Evolutionary conservation across 2,113 vertebrate species (phyloP).

Genomic region (Periophthalmodon schlosseri): DNA sequence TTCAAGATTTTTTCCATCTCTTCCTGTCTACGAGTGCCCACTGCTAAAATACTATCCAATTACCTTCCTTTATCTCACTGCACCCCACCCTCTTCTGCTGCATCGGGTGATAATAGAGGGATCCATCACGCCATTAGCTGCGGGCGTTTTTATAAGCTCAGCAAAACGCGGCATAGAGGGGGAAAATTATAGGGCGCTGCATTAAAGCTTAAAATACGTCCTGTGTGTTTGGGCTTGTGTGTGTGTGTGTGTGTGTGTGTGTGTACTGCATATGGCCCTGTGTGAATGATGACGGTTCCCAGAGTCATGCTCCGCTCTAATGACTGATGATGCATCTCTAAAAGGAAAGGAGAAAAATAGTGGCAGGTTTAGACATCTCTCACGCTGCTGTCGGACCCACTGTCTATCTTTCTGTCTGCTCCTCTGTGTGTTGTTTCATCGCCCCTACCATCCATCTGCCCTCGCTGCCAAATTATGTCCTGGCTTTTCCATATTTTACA

Average conservation of each 20-base stretch:
- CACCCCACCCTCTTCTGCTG: constrained; percentile 50
- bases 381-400: constrained; percentile 49
- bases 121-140: constrained; percentile 78
- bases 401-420: constrained; percentile 55
- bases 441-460: constrained; percentile 37
- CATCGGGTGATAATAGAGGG: constrained; percentile 70
- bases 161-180: constrained; percentile 68
- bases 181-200: constrained; percentile 64
- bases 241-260: constrained; percentile 40
- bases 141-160: constrained; percentile 73
- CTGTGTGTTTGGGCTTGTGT: constrained; percentile 44
- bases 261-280: constrained; percentile 11
- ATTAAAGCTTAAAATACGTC: constrained; percentile 71
- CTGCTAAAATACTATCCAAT: constrained; percentile 71
- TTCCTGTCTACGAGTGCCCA: constrained; percentile 47
- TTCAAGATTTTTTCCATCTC: constrained; percentile 18
- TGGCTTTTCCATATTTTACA: constrained; percentile 24
- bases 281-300: constrained; percentile 62
- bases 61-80: constrained; percentile 69
- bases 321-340: constrained; percentile 76
- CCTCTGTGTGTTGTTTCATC: constrained; percentile 55
- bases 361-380: constrained; percentile 68
- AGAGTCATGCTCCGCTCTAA: constrained; percentile 62
- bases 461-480: constrained; percentile 44
- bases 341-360: constrained; percentile 62